phyloP scores from a whole-genome alignment of 2,888 invertebrate genomes.

The Lithophane semibrunnea region DNA sequence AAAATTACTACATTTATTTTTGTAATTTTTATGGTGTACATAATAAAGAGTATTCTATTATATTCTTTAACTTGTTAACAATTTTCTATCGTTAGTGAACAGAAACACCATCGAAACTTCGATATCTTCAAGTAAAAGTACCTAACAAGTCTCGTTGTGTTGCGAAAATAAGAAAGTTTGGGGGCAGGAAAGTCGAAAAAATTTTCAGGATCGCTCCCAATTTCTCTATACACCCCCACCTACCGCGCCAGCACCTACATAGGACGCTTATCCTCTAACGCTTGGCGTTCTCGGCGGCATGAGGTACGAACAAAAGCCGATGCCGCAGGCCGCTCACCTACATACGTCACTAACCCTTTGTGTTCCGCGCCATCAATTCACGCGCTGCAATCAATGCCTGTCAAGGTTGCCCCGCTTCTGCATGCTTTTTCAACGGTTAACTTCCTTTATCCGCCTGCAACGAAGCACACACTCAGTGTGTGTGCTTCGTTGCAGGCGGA shows the following conservation, averaged over 20 bases:
- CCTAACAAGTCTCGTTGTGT: not conserved
- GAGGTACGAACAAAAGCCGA: slow-evolving; percentile 67
- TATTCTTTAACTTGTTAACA: not conserved
- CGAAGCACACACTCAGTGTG: too few species aligned
- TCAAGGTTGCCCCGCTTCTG: slow-evolving; percentile 31
- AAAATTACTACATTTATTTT: too few species aligned
- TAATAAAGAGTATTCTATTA: too few species aligned
- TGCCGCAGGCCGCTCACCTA: slow-evolving; percentile 68
- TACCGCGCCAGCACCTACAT: slow-evolving; percentile 2
- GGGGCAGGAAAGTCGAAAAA: not conserved
- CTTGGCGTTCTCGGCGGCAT: slow-evolving; percentile 42
- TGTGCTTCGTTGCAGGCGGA: not conserved
- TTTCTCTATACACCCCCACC: not conserved
- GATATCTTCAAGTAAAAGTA: not conserved
- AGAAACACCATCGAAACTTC: not conserved
- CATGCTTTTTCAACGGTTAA: slow-evolving; percentile 36
- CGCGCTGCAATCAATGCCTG: slow-evolving; percentile 68
- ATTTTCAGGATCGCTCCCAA: not conserved
- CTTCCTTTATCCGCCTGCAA: too few species aligned
- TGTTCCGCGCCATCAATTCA: slow-evolving; percentile 73
- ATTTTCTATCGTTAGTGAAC: too few species aligned
- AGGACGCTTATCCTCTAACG: slow-evolving; percentile 29
- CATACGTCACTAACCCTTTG: slow-evolving; percentile 74
- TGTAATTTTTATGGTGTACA: too few species aligned
- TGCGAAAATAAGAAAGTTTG: not conserved